Conservation (phyloP, 1,140 invertebrate genomes). For the Limonius californicus region DNA sequence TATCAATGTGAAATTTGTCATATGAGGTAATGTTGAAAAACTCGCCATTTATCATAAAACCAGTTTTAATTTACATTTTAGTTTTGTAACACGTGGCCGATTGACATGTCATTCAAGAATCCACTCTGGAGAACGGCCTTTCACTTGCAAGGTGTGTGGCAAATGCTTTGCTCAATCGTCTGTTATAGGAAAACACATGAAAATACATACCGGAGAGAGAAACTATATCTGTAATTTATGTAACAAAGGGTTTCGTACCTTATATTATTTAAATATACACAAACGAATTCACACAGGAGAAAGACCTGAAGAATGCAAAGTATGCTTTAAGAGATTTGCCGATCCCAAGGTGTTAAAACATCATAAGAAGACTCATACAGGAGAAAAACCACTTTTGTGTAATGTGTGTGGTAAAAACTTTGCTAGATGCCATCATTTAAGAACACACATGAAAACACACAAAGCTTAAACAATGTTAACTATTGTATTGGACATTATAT, state of each 20-base stretch:
- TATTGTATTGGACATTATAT: no score
- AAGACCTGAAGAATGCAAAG: slow-evolving; percentile 45
- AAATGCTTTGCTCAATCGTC: slow-evolving; percentile 50
- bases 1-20: slow-evolving; percentile 27
- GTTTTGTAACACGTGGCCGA: slow-evolving; percentile 32
- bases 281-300: slow-evolving; percentile 50
- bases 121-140: slow-evolving; percentile 53
- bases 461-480: no score
- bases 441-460: slow-evolving; percentile 26
- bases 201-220: slow-evolving; percentile 58
- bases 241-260: slow-evolving; percentile 36
- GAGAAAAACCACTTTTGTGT: slow-evolving; percentile 53
- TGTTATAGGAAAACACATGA: slow-evolving; percentile 52
- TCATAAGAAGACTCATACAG: no score
- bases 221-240: slow-evolving; percentile 59
- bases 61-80: slow-evolving; percentile 15
- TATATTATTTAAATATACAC: slow-evolving; percentile 46
- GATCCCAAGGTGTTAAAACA: slow-evolving; percentile 44
- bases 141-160: slow-evolving; percentile 50
- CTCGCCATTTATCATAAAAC: background rate
- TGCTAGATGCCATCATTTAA: slow-evolving; percentile 38
- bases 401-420: slow-evolving; percentile 53
- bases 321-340: slow-evolving; percentile 44
- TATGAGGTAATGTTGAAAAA: background rate
- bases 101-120: slow-evolving; percentile 43